Evolutionary conservation across 2,113 vertebrate species (phyloP), one percentile per base, ranked within the genome.

Genomic region (Callospermophilus lateralis): DNA sequence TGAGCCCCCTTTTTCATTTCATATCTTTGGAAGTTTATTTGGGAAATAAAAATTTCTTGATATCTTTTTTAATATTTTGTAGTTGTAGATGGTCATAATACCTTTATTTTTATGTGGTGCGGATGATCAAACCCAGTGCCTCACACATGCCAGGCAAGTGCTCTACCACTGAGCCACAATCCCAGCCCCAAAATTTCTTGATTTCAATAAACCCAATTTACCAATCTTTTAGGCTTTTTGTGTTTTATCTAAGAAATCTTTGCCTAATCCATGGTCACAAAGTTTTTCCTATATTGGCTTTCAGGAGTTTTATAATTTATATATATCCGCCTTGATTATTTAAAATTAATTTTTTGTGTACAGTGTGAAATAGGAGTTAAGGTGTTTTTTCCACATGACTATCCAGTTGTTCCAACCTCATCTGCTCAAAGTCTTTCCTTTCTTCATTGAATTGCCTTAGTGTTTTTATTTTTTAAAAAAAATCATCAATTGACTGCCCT

Each of bases 181-280:
- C 48, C 48, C 12, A 51, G 48, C 48, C 48, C 48, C 48, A 12
- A 51, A 51, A 30, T 30, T 65, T 96, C 63, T 58, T 61, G 34
- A 77, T 84, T 90, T 94, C 70, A 26, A 76, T 61, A 81, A 96
- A 86, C 8, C 55, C 26, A 73, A 90, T 34, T 94, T 86, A 90
- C 7, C 20, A 5, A 39, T 13, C 76, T 68, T 73, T 72, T 95
- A 73, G 34, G 37, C 8, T 39, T 90, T 79, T 83, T 84, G n/a
- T 77, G 61, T 26, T 39, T 61, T 55, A 28, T 37, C 32, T 93
- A 76, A 65, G 11, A 51, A 90, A 68, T 67, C 20, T 74, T 28
- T 63, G 51, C 42, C 67, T 87, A 67, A 15, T 22, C 53, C 76
- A 74, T 80, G 37, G 55, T 89, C 48, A 76, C 48, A 85, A 39